A percentile compares a stretch with the other conserved stretches of the same genome.
These are phyloP conservation scores for Drosophila arizonae DNA, from an alignment of 1,140 invertebrate genomes.

Conservation along the genomic window DNA sequence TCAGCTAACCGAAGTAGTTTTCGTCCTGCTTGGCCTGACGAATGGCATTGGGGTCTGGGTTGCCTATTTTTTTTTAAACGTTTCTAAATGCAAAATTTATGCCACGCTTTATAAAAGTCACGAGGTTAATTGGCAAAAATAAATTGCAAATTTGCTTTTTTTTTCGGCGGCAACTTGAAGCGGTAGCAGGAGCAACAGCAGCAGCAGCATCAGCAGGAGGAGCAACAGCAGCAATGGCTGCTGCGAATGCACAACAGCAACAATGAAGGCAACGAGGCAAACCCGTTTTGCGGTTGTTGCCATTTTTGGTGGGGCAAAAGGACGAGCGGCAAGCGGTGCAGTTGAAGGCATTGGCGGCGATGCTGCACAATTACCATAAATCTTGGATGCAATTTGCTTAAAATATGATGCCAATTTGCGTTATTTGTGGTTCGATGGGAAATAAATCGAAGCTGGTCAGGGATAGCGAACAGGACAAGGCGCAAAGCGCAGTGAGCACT, in stretches of 20 bases:
- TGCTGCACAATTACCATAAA: conserved; percentile 81
- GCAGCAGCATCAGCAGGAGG: conserved; percentile 12
- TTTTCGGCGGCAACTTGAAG: conserved; percentile 63
- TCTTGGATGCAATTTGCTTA: conserved; percentile 80
- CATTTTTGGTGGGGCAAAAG: not conserved
- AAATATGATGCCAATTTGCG: conserved; percentile 81
- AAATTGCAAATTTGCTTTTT: conserved; percentile 79
- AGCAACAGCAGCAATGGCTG: conserved; percentile 39
- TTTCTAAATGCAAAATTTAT: conserved; percentile 74
- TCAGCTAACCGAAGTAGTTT: conserved; percentile 42
- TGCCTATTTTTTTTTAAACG: conserved; percentile 20
- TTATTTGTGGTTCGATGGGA: conserved; percentile 81
- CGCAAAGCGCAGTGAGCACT: conserved; percentile 10
- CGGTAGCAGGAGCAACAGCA: conserved; percentile 39
- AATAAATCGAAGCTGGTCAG: conserved; percentile 74
- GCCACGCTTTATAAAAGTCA: conserved; percentile 80
- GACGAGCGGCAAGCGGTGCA: conserved; percentile 1
- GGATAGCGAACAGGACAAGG: conserved; percentile 20
- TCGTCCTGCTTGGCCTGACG: conserved; percentile 21
- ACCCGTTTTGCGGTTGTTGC: conserved; percentile 48
- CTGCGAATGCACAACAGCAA: conserved; percentile 21
- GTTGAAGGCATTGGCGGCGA: conserved; percentile 50
- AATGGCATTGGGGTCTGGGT: conserved; percentile 29
- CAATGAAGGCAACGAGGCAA: conserved; percentile 47
- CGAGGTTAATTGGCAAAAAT: conserved; percentile 81